Evolutionary conservation across 2,113 vertebrate genomes (phyloP), one percentile per base, ranked within the genome.

Genomic region (Anoplopoma fimbria): DNA sequence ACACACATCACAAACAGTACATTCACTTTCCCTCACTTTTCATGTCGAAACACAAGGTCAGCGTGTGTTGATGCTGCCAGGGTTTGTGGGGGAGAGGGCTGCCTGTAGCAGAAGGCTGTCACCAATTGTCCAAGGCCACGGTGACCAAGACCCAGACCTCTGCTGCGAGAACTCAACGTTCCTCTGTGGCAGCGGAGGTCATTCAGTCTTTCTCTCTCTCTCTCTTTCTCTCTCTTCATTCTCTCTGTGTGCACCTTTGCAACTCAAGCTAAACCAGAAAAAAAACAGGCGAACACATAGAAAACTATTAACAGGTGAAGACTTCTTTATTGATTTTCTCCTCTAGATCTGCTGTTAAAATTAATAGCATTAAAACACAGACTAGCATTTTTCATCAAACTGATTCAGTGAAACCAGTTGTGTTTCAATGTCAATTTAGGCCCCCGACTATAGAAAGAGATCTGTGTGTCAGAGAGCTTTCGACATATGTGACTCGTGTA

Each of bases 71-170:
- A 65, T 72, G 88, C 74, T 83, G 88, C 80, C 85, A 89, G 71
- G 63, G 57, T 69, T 69, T 84, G 79, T 69, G 84, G 82, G 85
- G 83, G 87, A 88, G 91, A 90, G 61, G 23, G 60, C 70, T 81
- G 77, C 69, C 6, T 87, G 75, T 31, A 79, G 85, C 81, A 72
- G 60, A 70, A 87, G 90, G 89, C 91, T 86, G 92, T 86, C 82
- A 85, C 87, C 88, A 89, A 82, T 79, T 83, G 87, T 93, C 87
- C 93, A 94, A 96, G 94, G 95, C 92, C 92, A 92, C 78, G 92
- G 94, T 95, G 94, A 96, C 94, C 95, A 94, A 88, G 90, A 95
- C 94, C 92, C 72, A 75, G 86, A 69, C 42, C 84, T 84, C 40
- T 58, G 83, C 83, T 87, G 80, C 45, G 34, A 92, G 91, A 71